Percentiles rank a stretch among this genome's conserved stretches.
These are phyloP conservation scores for Andrena praecox DNA, from an alignment of 2,888 invertebrate species.

Conservation along the genomic window DNA sequence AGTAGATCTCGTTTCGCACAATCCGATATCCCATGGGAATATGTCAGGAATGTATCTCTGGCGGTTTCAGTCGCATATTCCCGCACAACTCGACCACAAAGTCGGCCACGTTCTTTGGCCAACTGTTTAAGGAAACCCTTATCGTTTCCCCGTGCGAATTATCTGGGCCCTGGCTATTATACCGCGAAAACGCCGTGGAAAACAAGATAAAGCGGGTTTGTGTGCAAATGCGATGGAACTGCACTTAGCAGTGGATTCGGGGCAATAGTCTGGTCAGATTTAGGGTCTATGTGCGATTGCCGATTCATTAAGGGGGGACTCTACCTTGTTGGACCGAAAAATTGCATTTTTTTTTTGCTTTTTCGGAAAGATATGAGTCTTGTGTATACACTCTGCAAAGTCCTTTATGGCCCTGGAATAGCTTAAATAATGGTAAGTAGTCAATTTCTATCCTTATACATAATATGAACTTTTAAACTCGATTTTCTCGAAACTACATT, in stretches of 20 bases:
- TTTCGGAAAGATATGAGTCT: no score
- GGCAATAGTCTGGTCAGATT: neutral
- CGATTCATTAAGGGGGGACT: no score
- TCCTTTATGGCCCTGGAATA: no score
- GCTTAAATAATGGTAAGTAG: no score
- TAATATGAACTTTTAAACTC: no score
- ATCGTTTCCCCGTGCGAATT: conserved; percentile 47
- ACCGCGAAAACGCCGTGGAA: conserved; percentile 9
- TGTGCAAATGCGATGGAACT: conserved; percentile 45
- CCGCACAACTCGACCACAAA: conserved; percentile 18
- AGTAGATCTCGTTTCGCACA: conserved; percentile 40
- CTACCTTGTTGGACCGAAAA: no score
- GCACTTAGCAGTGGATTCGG: conserved; percentile 3
- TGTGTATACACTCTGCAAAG: no score
- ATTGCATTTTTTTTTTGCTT: no score
- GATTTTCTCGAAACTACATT: no score
- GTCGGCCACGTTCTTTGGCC: conserved; percentile 29
- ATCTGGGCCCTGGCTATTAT: conserved; percentile 8
- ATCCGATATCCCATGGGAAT: conserved; percentile 54
- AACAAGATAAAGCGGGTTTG: conserved; percentile 29
- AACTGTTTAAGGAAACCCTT: conserved; percentile 55
- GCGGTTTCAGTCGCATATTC: conserved; percentile 29
- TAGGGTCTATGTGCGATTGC: no score
- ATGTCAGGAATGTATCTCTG: conserved; percentile 32
- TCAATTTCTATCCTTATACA: no score